Evolutionary conservation across 2,797 vertebrate genomes (phyloP), one percentile per base, ranked within the genome.

Genomic region (Morelia viridis): DNA sequence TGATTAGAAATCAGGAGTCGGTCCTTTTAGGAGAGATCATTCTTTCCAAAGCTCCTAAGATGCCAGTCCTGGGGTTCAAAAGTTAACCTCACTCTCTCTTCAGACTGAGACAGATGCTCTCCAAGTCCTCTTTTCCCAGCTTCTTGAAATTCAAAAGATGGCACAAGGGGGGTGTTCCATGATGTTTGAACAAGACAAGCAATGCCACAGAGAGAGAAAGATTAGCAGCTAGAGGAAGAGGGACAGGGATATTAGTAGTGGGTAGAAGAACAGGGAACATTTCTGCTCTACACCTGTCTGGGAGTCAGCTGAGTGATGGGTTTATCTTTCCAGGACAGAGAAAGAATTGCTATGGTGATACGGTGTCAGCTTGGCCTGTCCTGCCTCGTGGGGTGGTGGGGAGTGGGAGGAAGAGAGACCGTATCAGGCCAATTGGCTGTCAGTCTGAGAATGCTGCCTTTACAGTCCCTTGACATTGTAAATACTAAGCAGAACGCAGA

Each of bases 271-370:
- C 12, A 60, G 24, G 35, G 71, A 83, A 6, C 60, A 89, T 83
- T 41, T 58, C 6, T 76, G 89, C 56, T 68, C 56, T 60, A 92
- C 89, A 58, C 35, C 46, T 71, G 31, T 65, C 93, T 28, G 28
- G 24, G 26, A 91, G 10, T 90, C 65, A 56, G 89, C n/a, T 31
- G 92, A 96, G 57, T 56, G 92, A 95, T 85, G 85, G 88, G 93
- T 94, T 95, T 95, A 90, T 94, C 96, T 95, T 57, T 15, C 2
- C 0, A 19, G 92, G 91, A 95, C 93, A 95, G 95, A 62, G 62
- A 89, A 92, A 88, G 62, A 1, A 0, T 91, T 85, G 93, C 94
- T 93, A 19, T 1, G 89, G 56, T 65, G 46, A 58, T 83, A 93
- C 31, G 92, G 57, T 13, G 71, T 68, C 93, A 94, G 92, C 0